A percentile compares a stretch with the other conserved stretches of the same genome.
These are phyloP conservation scores for Ornithoptera alexandrae DNA, from an alignment of 2,888 invertebrate genomes.

Conservation along the genomic window DNA sequence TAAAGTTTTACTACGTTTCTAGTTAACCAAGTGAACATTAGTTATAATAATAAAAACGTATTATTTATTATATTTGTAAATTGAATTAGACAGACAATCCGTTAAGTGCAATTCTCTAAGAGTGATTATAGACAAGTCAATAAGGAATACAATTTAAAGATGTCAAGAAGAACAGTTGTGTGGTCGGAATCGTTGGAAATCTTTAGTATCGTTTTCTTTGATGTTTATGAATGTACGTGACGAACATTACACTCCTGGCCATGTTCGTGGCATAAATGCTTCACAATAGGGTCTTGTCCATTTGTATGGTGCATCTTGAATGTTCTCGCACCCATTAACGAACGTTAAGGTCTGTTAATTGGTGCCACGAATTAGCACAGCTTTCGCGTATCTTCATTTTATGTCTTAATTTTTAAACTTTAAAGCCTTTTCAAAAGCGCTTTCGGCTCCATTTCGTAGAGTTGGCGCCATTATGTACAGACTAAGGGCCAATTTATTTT, in stretches of 20 bases:
- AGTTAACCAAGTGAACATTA: conserved; percentile 5
- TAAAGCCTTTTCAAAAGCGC: conserved; percentile 45
- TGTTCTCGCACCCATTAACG: conserved; percentile 38
- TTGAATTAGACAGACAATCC: conserved; percentile 28
- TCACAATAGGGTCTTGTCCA: conserved; percentile 59
- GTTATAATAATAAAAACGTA: conserved; percentile 8
- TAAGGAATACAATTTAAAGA: conserved; percentile 36
- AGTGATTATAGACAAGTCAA: conserved; percentile 29
- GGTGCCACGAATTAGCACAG: conserved; percentile 61
- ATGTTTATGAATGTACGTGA: conserved; percentile 53
- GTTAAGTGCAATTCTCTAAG: conserved; percentile 16
- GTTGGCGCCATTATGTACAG: conserved; percentile 28
- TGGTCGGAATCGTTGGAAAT: conserved; percentile 37
- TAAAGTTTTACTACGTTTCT: conserved; percentile 5
- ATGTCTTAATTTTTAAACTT: conserved; percentile 61
- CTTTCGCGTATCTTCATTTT: conserved; percentile 53
- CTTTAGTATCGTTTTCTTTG: conserved; percentile 46
- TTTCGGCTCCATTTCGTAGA: conserved; percentile 37
- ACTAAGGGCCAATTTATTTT: conserved; percentile 34
- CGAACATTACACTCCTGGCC: conserved; percentile 40
- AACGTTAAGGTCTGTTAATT: conserved; percentile 62
- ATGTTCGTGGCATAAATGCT: conserved; percentile 57
- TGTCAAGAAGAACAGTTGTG: conserved; percentile 34
- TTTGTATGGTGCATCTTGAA: conserved; percentile 45
- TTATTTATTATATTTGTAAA: conserved; percentile 21